These are phyloP conservation scores for Denticeps clupeoides DNA, from an alignment of 2,797 vertebrate genomes.

Conservation along the genomic window DNA sequence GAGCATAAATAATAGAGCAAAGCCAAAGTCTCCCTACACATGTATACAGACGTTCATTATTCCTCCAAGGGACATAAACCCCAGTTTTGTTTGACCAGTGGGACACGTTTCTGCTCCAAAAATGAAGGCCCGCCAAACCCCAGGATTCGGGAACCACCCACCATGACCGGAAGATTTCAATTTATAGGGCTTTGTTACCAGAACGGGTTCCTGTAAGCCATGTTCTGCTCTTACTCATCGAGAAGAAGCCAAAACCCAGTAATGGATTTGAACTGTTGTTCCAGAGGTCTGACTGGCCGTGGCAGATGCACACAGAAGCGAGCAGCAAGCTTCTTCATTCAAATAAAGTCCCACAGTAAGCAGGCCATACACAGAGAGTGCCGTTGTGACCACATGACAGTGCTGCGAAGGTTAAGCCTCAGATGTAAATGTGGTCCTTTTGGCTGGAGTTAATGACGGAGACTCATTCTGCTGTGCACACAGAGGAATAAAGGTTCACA, in stretches of 20 bases:
- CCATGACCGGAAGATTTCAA: constrained; percentile 20
- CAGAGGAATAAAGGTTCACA: too few species aligned
- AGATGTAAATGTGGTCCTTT: too few species aligned
- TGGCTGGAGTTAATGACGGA: too few species aligned
- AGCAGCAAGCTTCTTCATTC: constrained; percentile 13
- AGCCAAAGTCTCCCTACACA: constrained; percentile 4
- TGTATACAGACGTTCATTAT: not conserved
- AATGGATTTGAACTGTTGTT: constrained; percentile 28
- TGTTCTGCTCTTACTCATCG: constrained; percentile 33
- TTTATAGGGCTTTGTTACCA: constrained; percentile 13
- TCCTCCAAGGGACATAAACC: not conserved
- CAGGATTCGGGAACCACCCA: constrained; percentile 15
- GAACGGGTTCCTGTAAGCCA: constrained; percentile 11
- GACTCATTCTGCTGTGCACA: too few species aligned
- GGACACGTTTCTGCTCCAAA: not conserved
- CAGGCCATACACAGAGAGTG: too few species aligned
- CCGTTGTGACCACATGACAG: too few species aligned
- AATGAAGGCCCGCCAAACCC: not conserved
- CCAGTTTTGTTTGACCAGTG: not conserved
- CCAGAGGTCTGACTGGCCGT: constrained; percentile 31
- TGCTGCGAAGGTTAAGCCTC: too few species aligned
- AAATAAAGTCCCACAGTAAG: too few species aligned
- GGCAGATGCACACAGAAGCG: not conserved
- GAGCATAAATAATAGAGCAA: constrained; percentile 15
- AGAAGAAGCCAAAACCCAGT: constrained; percentile 22